These are phyloP conservation scores for Anguilla anguilla DNA, from an alignment of 2,797 vertebrate species.

Conservation along the genomic window DNA sequence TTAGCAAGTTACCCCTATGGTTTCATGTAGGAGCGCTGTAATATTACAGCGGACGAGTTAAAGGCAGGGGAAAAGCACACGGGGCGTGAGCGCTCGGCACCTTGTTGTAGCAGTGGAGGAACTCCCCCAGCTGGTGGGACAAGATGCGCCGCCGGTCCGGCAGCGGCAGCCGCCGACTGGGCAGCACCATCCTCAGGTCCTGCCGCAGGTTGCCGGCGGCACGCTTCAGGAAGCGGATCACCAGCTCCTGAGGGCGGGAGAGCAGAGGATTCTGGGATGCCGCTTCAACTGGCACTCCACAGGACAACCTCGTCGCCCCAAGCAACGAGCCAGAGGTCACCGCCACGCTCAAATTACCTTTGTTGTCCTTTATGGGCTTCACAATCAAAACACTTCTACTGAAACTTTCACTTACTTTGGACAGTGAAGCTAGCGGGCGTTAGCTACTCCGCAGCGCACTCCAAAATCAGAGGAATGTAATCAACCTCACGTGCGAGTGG, in stretches of 20 bases:
- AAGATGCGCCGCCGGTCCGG: constrained; percentile 82
- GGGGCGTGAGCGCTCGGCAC: constrained; percentile 58
- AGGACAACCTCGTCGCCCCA: background rate
- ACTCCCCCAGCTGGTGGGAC: constrained; percentile 86
- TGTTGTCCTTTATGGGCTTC: background rate
- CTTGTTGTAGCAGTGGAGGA: constrained; percentile 87
- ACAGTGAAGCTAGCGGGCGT: background rate
- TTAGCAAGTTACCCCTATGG: background rate
- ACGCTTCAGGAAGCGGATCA: constrained; percentile 88
- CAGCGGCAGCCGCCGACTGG: constrained; percentile 77
- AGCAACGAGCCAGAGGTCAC: background rate
- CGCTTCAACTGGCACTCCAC: background rate
- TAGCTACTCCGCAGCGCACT: background rate
- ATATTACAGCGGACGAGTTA: background rate
- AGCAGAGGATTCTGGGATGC: too few species aligned
- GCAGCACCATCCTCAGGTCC: constrained; percentile 80
- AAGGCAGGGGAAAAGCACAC: background rate
- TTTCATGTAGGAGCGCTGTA: background rate
- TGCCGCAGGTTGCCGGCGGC: constrained; percentile 88
- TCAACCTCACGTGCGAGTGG: background rate
- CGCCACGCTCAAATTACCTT: background rate
- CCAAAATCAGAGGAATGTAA: background rate
- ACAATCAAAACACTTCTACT: background rate
- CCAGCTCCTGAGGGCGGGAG: constrained; percentile 79
- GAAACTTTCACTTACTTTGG: background rate